Evolutionary conservation across 2,797 vertebrate genomes (phyloP).

Genomic region (Phalloptychus januarius): DNA sequence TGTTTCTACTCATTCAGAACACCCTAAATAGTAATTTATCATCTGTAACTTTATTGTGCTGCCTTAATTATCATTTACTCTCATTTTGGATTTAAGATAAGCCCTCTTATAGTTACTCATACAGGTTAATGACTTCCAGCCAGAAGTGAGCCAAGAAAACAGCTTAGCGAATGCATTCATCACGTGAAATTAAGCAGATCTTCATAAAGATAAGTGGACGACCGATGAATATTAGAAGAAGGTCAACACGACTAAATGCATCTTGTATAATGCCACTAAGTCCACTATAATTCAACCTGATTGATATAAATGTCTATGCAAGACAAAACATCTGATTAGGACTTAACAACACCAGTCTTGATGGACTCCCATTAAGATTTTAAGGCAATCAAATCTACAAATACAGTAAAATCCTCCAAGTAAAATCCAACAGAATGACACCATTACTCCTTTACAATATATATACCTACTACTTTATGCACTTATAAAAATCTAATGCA

Average conservation of each 20-base stretch:
- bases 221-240: background rate
- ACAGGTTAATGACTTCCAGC: constrained; percentile 34
- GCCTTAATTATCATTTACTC: background rate
- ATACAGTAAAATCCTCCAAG: background rate
- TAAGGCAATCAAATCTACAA: too few species aligned
- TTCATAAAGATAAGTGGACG: background rate
- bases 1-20: background rate
- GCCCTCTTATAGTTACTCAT: constrained; percentile 16
- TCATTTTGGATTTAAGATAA: constrained; percentile 30
- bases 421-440: background rate
- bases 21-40: background rate
- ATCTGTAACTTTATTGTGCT: background rate
- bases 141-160: constrained; percentile 15
- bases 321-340: background rate
- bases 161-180: constrained; percentile 25
- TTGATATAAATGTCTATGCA: background rate
- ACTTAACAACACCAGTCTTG: background rate
- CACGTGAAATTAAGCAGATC: constrained; percentile 12
- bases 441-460: background rate
- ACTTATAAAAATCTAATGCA: background rate
- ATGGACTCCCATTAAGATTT: too few species aligned
- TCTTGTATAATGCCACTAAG: background rate
- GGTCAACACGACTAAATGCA: background rate
- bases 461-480: background rate
- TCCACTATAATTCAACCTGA: background rate